Evolutionary conservation across 1,140 invertebrate genomes (phyloP), one percentile per base, ranked within the genome.

Genomic region (Drosophila guanche): DNA sequence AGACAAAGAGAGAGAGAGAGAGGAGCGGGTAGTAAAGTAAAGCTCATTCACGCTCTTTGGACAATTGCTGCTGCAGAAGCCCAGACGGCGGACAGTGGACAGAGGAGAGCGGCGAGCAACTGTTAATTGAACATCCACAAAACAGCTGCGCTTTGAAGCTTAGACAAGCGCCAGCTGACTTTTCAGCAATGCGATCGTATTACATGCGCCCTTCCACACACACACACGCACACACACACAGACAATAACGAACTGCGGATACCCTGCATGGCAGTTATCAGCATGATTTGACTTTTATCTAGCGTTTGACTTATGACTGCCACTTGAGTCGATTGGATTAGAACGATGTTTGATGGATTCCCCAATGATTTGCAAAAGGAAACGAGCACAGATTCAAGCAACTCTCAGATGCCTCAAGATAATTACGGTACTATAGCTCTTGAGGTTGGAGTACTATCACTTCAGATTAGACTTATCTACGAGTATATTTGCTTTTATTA

Each of bases 121-220:
- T 63, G 81, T 80, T 85, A 85, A 85, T 85, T 85, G 68, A 76
- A 80, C 54, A 72, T 65, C 76, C 62, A 62, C 53, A 78, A 81
- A 86, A 88, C 81, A 86, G 77, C 81, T 88, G 83, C 67, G 60
- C 81, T 67, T 67, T 56, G 33, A 29, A 69, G 63, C 66, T 54
- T 43, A 66, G 66, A 69, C 66, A 48, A 85, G 80, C 80, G 81
- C 81, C 80, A 86, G 80, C 81, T 86, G 80, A 85, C 80, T 85
- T 71, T 53, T 62, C 67, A 42, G 29, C 78, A 75, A 16, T 41
- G 22, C 16, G 73, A 73, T 85, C 77, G 55, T 56, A 69, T 85
- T 81, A 81, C 80, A 46, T 41, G 61, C 20, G 4, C 57, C 10
- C 41, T 22, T 12, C 5, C 53, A 20, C 16, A 20, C 16, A 20